Conservation (phyloP, 2,888 invertebrate species). For the Antheraea yamamai region DNA sequence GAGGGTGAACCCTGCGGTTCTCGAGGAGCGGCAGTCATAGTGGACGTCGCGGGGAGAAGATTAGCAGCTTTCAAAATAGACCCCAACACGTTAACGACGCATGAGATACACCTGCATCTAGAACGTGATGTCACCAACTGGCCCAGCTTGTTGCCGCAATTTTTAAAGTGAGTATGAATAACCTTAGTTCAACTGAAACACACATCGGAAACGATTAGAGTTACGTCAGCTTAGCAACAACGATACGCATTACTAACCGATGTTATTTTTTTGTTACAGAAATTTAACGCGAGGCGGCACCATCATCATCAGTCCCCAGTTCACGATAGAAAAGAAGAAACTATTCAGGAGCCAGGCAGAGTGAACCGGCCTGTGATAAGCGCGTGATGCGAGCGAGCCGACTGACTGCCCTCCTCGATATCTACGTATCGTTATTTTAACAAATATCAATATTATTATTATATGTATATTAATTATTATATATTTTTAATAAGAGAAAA, state of each 20-base stretch:
- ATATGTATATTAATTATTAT: constrained; percentile 77
- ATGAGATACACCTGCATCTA: constrained; percentile 93
- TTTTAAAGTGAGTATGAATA: constrained; percentile 89
- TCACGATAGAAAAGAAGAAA: constrained; percentile 95
- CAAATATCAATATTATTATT: constrained; percentile 81
- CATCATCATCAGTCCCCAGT: constrained; percentile 93
- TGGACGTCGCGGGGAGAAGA: constrained; percentile 90
- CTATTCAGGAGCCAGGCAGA: constrained; percentile 89
- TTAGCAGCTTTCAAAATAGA: constrained; percentile 93
- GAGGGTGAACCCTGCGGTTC: constrained; percentile 95
- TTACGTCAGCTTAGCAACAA: not conserved
- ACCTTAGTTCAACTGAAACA: not conserved
- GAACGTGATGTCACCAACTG: constrained; percentile 93
- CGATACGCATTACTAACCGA: constrained; percentile 37
- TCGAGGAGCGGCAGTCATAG: constrained; percentile 91
- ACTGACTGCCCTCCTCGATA: constrained; percentile 79
- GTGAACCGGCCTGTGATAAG: constrained; percentile 60
- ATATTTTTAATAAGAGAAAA: constrained; percentile 81
- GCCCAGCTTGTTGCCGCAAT: constrained; percentile 93
- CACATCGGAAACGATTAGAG: not conserved
- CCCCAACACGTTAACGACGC: constrained; percentile 93
- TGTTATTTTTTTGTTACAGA: constrained; percentile 72
- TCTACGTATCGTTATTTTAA: constrained; percentile 80
- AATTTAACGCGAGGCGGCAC: constrained; percentile 93
- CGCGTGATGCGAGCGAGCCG: constrained; percentile 69